Evolutionary conservation across 2,797 vertebrate species (phyloP).

Genomic region (Lerista edwardsae): DNA sequence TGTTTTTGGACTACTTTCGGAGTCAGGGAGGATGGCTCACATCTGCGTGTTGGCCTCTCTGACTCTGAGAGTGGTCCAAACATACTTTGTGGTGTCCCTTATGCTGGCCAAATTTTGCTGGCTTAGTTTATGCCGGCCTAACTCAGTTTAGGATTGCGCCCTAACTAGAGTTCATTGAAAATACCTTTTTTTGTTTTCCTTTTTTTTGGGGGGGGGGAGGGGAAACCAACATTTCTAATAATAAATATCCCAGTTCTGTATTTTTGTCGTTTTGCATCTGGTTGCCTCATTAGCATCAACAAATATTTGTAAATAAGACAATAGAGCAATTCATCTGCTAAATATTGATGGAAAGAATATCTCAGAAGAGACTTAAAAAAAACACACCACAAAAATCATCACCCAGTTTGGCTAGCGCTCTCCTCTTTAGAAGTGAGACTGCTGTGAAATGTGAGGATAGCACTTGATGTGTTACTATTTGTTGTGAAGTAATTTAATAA

Average conservation of each 20-base stretch:
- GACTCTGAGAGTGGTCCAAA: too few species aligned
- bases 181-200: not conserved
- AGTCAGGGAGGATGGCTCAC: too few species aligned
- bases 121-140: too few species aligned
- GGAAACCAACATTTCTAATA: not conserved
- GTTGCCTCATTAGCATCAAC: constrained; percentile 52
- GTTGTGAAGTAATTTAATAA: constrained; percentile 75
- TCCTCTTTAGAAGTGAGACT: constrained; percentile 57
- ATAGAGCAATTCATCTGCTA: constrained; percentile 41
- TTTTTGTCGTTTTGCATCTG: constrained; percentile 16
- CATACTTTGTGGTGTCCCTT: too few species aligned
- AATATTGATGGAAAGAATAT: constrained; percentile 60
- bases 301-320: constrained; percentile 42
- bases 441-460: constrained; percentile 62
- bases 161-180: not conserved
- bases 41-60: too few species aligned
- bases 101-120: too few species aligned
- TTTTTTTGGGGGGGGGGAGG: not conserved
- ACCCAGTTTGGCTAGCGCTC: constrained; percentile 54
- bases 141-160: too few species aligned
- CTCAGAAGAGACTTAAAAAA: constrained; percentile 37
- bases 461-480: constrained; percentile 71
- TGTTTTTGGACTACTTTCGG: too few species aligned
- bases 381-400: constrained; percentile 38
- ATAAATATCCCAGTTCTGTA: not conserved